phyloP scores from a whole-genome alignment of 2,113 vertebrate genomes.

The Scopus umbretta region DNA sequence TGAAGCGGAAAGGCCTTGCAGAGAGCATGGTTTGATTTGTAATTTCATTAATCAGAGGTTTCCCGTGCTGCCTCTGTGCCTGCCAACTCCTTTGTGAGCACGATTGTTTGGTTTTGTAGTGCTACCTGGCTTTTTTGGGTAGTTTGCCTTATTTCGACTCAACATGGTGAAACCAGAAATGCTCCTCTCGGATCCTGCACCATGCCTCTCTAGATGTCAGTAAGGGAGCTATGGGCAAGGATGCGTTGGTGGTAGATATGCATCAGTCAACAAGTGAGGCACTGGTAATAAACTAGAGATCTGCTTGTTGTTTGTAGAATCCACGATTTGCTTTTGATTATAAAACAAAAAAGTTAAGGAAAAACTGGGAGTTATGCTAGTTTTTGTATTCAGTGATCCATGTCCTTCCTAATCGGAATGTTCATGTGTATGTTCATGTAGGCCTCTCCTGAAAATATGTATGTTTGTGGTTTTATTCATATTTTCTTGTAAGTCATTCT shows the following conservation, averaged over 20 bases:
- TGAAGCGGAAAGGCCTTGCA: conserved; percentile 43
- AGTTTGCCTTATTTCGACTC: neutral
- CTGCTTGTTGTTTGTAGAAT: neutral
- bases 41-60: conserved; percentile 62
- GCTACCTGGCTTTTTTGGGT: neutral
- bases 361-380: neutral
- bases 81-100: neutral
- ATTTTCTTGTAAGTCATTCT: neutral
- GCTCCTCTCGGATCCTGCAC: neutral
- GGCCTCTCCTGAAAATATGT: neutral
- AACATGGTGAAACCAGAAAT: neutral
- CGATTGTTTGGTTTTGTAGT: neutral
- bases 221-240: neutral
- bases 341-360: neutral
- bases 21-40: conserved; percentile 28
- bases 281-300: neutral
- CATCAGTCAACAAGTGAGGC: neutral
- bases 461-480: neutral
- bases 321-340: neutral
- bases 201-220: neutral
- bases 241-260: neutral
- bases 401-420: neutral
- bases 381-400: neutral
- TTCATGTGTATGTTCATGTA: neutral
- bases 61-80: neutral